Base-by-base conservation (phyloP, 2,797 vertebrate species). In the Lacerta bilineata region DNA sequence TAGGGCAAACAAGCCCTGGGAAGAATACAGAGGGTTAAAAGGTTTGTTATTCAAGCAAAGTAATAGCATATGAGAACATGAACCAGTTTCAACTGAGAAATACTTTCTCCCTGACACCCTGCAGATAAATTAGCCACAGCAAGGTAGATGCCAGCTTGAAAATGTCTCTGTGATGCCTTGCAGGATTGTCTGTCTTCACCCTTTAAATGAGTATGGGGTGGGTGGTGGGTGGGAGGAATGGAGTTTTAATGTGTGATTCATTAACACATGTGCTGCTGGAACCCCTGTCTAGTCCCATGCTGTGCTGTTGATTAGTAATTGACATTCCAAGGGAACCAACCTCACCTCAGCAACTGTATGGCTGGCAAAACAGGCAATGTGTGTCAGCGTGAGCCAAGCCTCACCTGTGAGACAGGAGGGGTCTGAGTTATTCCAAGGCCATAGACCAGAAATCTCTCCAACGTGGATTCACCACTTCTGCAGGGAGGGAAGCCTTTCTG, bases 241-340 rank as follows among this genome's bases (percentile, higher is more conserved):
- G 82, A 85, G 78, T 78, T 90, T 61, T 82, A 85, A 90, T 82
- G 89, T 90, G 89, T 77, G 86, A 85, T 82, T 90, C 89, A 90
- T 90, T 90, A 90, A 88, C 89, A 88, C 86, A 72, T 85, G 55
- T 82, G 72, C 84, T 17, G 83, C 72, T 85, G 83, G 86, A 85
- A 81, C 46, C 79, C 83, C 64, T 46, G 71, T 88, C 50, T 82
- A 18, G 43, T 85, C 74, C 50, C 83, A 80, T 82, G 83, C 83
- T 85, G 86, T 76, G 89, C 86, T 88, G 83, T 81, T 90, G 89
- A 88, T 88, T 82, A 85, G 66, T 71, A 77, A 88, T 71, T 88
- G 89, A 88, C 50, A 36, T 85, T 81, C 77, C n/a, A 81, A 82
- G n/a, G 66, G 85, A 85, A 72, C 64, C 64, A 64, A 59, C 25